Evolutionary conservation across 2,113 vertebrate genomes (phyloP).

Genomic region (Rhizomys pruinosus): DNA sequence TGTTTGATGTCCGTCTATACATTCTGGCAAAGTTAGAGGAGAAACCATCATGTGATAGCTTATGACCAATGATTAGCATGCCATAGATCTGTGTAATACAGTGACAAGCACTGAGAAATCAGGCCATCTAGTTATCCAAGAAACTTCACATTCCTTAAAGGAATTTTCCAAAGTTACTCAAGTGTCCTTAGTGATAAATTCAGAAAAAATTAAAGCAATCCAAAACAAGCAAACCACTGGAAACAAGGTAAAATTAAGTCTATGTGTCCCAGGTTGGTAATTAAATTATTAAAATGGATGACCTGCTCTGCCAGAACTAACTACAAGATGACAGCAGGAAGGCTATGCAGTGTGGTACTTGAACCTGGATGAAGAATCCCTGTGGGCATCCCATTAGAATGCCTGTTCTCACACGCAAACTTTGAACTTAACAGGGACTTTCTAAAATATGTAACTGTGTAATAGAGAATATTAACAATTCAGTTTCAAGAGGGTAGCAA

Average conservation of each 20-base stretch:
- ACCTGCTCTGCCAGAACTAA: not conserved
- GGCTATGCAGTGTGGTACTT: not conserved
- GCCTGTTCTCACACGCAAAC: not conserved
- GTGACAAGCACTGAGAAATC: not conserved
- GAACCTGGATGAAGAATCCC: not conserved
- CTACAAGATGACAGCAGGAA: not conserved
- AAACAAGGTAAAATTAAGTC: not conserved
- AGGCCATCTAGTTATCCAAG: not conserved
- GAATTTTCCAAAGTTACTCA: constrained; percentile 2
- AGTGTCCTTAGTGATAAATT: not conserved
- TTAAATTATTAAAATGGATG: constrained; percentile 13
- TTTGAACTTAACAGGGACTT: not conserved
- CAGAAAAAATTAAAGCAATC: constrained; percentile 27
- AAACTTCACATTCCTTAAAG: not conserved
- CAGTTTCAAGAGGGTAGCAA: constrained; percentile 12
- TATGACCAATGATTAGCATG: not conserved
- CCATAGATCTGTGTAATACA: not conserved
- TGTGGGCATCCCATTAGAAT: not conserved
- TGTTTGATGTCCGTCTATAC: constrained; percentile 98
- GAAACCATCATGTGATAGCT: constrained; percentile 79
- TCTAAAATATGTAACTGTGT: not conserved
- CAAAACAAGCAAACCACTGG: not conserved
- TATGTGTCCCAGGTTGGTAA: not conserved
- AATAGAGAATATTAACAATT: not conserved
- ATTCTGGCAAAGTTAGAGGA: constrained; percentile 89